Evolutionary conservation across 2,797 vertebrate species (phyloP).

Genomic region (Eupleurogrammus muticus): DNA sequence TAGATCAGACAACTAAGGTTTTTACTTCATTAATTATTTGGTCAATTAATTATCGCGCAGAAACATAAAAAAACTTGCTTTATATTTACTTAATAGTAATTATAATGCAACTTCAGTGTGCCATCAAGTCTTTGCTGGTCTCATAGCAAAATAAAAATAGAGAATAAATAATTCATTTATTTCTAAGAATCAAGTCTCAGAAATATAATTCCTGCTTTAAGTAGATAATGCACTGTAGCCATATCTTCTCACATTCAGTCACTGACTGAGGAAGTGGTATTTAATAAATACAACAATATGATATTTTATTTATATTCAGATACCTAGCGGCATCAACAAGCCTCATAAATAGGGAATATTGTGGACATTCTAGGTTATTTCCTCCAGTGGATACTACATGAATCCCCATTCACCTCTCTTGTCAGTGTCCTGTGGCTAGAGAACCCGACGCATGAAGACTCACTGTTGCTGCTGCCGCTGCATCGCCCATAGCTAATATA

Average conservation of each 20-base stretch:
- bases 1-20: slow-evolving; percentile 72
- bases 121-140: slow-evolving; percentile 26
- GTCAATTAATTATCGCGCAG: slow-evolving; percentile 76
- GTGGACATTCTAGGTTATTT: slow-evolving; percentile 49
- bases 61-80: slow-evolving; percentile 53
- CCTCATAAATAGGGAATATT: slow-evolving; percentile 37
- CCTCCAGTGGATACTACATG: slow-evolving; percentile 31
- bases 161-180: slow-evolving; percentile 29
- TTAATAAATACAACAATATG: slow-evolving; percentile 41
- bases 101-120: slow-evolving; percentile 50
- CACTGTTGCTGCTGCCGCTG: slow-evolving; percentile 51
- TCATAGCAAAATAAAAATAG: slow-evolving; percentile 35
- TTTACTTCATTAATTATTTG: slow-evolving; percentile 82
- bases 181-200: slow-evolving; percentile 28
- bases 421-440: slow-evolving; percentile 54
- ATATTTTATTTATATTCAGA: slow-evolving; percentile 48
- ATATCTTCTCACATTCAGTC: slow-evolving; percentile 16
- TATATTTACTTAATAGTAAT: slow-evolving; percentile 61
- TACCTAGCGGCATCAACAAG: slow-evolving; percentile 55
- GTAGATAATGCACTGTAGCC: not conserved
- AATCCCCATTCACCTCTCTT: slow-evolving; percentile 55
- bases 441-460: slow-evolving; percentile 43
- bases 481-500: slow-evolving; percentile 59
- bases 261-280: slow-evolving; percentile 15
- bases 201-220: slow-evolving; percentile 1